phyloP scores from a whole-genome alignment of 1,140 invertebrate species.

The Sarcophaga peregrina region DNA sequence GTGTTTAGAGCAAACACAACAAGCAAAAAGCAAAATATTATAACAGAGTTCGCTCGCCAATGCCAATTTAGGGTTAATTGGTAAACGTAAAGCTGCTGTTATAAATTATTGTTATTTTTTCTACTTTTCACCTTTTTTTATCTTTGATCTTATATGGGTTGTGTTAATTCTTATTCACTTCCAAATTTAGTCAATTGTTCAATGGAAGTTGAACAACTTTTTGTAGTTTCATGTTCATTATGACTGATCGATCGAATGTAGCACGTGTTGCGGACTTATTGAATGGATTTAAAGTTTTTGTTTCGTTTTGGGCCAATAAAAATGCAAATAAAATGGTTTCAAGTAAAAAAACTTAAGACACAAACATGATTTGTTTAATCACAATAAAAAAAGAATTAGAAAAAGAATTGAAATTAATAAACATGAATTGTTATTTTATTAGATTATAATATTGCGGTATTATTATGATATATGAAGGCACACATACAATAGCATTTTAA shows the following conservation, averaged over 20 bases:
- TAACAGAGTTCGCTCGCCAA: too few relatives aligned
- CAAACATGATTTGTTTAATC: not conserved
- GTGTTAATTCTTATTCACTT: too few relatives aligned
- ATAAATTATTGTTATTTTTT: not conserved
- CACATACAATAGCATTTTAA: too few relatives aligned
- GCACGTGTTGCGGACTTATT: not conserved
- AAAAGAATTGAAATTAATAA: not conserved
- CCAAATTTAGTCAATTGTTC: not conserved
- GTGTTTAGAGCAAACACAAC: too few relatives aligned
- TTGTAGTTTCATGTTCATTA: not conserved
- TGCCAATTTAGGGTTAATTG: too few relatives aligned
- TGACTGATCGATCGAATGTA: not conserved
- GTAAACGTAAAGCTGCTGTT: not conserved
- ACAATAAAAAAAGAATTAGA: not conserved
- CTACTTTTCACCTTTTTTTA: not conserved
- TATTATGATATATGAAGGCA: too few relatives aligned
- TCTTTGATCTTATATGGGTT: too few relatives aligned
- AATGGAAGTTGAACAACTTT: not conserved
- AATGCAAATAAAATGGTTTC: not conserved
- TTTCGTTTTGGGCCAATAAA: not conserved
- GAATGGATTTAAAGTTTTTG: not conserved
- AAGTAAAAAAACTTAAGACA: not conserved
- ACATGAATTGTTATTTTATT: not conserved
- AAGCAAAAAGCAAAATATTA: too few relatives aligned
- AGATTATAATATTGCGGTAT: too few relatives aligned